Conservation (phyloP, 2,113 vertebrate genomes). For the Aplodontia rufa region DNA sequence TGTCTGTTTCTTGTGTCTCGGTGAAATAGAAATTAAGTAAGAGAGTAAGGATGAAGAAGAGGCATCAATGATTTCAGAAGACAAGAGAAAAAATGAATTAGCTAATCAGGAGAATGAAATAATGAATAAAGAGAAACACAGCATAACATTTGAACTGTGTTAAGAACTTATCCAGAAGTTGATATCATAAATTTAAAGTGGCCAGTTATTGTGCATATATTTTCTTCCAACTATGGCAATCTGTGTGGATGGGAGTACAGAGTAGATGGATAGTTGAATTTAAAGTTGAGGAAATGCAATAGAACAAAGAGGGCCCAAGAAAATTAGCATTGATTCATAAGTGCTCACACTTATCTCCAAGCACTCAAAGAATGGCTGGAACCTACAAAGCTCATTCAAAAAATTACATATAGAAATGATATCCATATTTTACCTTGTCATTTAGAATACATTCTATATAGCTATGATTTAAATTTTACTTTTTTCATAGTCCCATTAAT, state of each 20-base stretch:
- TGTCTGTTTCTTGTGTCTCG: slow-evolving; percentile 17
- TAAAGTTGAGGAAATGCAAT: background rate
- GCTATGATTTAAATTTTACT: background rate
- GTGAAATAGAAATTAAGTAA: slow-evolving; percentile 47
- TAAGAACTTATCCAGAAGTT: background rate
- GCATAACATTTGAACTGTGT: background rate
- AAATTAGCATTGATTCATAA: background rate
- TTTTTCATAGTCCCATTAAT: background rate
- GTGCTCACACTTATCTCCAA: background rate
- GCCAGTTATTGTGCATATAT: background rate
- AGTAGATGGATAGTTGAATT: background rate
- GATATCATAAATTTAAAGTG: background rate
- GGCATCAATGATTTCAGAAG: background rate
- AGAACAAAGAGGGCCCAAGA: background rate
- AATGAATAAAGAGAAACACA: background rate
- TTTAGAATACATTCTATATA: background rate
- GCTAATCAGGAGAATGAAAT: background rate
- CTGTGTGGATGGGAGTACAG: background rate
- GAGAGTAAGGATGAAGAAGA: background rate
- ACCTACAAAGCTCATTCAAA: background rate
- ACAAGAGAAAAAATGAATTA: background rate
- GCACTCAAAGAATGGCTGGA: background rate
- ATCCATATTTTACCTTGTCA: background rate
- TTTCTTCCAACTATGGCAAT: background rate
- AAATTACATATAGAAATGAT: slow-evolving; percentile 15